Percentiles rank a stretch among this genome's conserved stretches.
Evolutionary conservation across 2,888 invertebrate genomes (phyloP).

Genomic region (Pecten maximus): DNA sequence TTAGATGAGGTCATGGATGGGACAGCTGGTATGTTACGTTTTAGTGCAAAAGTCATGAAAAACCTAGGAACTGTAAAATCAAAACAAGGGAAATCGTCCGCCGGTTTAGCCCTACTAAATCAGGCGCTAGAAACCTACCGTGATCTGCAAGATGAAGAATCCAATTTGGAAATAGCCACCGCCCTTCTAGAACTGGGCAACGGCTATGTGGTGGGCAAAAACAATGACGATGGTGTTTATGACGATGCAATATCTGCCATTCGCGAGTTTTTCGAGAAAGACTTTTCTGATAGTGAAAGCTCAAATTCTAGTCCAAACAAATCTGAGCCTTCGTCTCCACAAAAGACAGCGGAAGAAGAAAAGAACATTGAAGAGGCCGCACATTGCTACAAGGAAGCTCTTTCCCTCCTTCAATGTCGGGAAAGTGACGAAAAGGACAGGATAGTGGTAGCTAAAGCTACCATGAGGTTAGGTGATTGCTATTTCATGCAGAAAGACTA

Average conservation of each 20-base stretch:
- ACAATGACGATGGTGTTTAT: constrained; percentile 75
- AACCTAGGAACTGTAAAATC: constrained; percentile 78
- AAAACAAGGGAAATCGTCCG: constrained; percentile 75
- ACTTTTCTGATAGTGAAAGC: constrained; percentile 69
- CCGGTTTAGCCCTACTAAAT: constrained; percentile 77
- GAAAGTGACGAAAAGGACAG: constrained; percentile 68
- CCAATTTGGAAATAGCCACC: constrained; percentile 75
- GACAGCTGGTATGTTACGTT: constrained; percentile 72
- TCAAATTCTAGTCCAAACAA: constrained; percentile 63
- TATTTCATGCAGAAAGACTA: constrained; percentile 79
- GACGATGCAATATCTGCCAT: constrained; percentile 77
- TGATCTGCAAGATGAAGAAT: constrained; percentile 73
- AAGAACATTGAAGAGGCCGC: constrained; percentile 78
- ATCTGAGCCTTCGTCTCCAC: constrained; percentile 63
- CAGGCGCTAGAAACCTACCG: constrained; percentile 75
- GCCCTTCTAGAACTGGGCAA: constrained; percentile 79
- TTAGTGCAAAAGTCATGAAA: constrained; percentile 76
- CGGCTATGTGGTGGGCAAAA: constrained; percentile 76
- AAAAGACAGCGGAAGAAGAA: constrained; percentile 66
- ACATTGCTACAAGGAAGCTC: constrained; percentile 77
- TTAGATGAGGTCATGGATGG: constrained; percentile 78
- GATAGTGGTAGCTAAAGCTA: constrained; percentile 74
- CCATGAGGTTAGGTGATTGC: constrained; percentile 80
- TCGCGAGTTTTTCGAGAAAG: constrained; percentile 77
- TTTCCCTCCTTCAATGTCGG: constrained; percentile 73